Evolutionary conservation across 2,113 vertebrate species (phyloP).

Genomic region (Marcusenius ussheri): DNA sequence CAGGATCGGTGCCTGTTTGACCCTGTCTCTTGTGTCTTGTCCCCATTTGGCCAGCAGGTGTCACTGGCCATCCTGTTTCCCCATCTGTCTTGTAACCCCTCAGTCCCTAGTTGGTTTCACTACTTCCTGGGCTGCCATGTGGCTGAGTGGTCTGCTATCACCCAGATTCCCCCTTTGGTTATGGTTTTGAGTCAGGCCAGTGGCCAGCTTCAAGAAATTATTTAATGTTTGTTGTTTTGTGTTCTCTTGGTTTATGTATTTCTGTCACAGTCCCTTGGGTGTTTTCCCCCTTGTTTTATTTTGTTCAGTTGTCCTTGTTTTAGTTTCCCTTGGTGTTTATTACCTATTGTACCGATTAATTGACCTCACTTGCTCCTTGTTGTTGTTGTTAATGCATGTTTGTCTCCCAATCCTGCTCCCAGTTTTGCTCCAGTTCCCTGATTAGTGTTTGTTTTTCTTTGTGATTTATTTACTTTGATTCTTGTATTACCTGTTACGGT

Average conservation of each 20-base stretch:
- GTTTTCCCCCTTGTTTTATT: neutral
- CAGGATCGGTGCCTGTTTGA: no score
- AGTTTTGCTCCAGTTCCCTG: no score
- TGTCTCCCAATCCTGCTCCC: no score
- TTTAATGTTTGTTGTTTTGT: neutral
- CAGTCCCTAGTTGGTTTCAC: neutral
- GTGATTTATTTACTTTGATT: no score
- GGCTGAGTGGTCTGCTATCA: neutral
- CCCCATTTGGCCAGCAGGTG: neutral
- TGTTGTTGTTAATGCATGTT: no score
- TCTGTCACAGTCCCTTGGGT: neutral
- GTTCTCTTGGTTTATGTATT: neutral
- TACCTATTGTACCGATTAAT: neutral
- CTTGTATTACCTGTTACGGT: no score
- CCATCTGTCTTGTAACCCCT: neutral
- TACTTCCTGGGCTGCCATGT: neutral
- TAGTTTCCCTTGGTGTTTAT: neutral
- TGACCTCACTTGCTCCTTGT: neutral
- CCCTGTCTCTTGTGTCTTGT: neutral
- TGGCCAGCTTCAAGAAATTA: neutral
- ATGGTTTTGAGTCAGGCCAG: neutral
- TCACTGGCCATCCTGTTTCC: neutral
- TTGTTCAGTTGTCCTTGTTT: neutral
- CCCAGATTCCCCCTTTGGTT: neutral
- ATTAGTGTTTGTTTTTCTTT: no score